Evolutionary conservation across 1,140 invertebrate genomes (phyloP).

Genomic region (Aphaenogaster ashmeadi): DNA sequence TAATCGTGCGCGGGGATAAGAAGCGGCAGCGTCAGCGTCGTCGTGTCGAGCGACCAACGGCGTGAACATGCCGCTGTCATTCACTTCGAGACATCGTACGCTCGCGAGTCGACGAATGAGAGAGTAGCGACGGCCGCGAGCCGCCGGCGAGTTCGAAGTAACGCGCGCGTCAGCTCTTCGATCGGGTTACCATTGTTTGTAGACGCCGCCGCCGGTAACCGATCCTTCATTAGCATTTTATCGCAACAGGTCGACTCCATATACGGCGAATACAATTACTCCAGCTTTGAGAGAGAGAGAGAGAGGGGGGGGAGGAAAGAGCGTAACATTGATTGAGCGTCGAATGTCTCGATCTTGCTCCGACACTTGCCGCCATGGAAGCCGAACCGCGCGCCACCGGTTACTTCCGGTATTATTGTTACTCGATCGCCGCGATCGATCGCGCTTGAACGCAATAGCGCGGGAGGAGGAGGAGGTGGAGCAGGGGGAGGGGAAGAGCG

Average conservation of each 20-base stretch:
- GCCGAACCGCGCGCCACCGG: background rate
- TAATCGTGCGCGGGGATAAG: conserved; percentile 75
- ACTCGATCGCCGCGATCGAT: conserved; percentile 39
- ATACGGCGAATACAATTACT: conserved; percentile 30
- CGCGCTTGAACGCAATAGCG: background rate
- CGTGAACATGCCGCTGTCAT: conserved; percentile 44
- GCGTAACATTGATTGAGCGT: conserved; percentile 20
- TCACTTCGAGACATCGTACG: conserved; percentile 26
- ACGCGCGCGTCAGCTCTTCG: conserved; percentile 34
- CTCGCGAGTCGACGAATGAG: conserved; percentile 28
- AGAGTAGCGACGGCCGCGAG: conserved; percentile 9
- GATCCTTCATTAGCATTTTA: conserved; percentile 48
- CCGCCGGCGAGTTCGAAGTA: conserved; percentile 51
- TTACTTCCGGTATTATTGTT: conserved; percentile 36
- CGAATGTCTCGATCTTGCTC: conserved; percentile 21
- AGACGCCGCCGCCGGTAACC: conserved; percentile 43
- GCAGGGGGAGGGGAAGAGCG: no score
- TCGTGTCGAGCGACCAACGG: conserved; percentile 16
- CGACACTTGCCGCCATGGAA: background rate
- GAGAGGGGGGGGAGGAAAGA: background rate
- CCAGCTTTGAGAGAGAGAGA: background rate
- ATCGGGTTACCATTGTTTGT: conserved; percentile 46
- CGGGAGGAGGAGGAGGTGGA: no score
- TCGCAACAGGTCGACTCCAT: conserved; percentile 51
- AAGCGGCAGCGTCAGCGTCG: conserved; percentile 25